Percentiles rank a stretch among this genome's conserved stretches.
Conservation (phyloP, 2,113 vertebrate genomes). For the Proterorhinus semilunaris region DNA sequence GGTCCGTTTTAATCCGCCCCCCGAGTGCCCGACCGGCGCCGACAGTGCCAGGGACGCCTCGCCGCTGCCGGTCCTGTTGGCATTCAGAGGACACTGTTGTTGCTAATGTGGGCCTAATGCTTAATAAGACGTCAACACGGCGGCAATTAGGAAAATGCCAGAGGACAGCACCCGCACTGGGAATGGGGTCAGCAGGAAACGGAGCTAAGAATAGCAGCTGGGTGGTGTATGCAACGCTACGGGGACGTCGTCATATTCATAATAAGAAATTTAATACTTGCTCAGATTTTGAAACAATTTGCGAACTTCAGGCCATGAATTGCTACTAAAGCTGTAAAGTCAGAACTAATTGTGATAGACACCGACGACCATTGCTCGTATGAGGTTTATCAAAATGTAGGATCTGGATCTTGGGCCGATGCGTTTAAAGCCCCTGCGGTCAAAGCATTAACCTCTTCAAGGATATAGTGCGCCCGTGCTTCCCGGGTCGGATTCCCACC, state of each 20-base stretch:
- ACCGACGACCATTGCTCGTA: too few species aligned
- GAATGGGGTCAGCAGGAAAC: not conserved
- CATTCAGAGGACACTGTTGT: constrained; percentile 17
- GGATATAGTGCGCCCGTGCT: too few species aligned
- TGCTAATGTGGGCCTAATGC: constrained; percentile 13
- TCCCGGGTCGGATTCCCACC: too few species aligned
- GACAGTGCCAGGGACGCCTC: constrained; percentile 29
- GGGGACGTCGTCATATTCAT: not conserved
- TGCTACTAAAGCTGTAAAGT: too few species aligned
- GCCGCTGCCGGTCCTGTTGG: constrained; percentile 32
- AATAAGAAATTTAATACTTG: too few species aligned
- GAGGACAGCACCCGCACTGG: not conserved
- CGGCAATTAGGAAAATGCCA: constrained; percentile 32
- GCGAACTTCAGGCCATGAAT: too few species aligned
- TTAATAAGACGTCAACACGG: constrained; percentile 21
- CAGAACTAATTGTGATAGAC: too few species aligned
- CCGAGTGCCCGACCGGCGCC: constrained; percentile 37
- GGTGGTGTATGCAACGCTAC: not conserved
- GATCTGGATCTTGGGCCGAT: too few species aligned
- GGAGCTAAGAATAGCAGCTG: not conserved
- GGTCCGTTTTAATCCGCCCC: constrained; percentile 45
- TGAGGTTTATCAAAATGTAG: too few species aligned
- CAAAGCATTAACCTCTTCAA: too few species aligned
- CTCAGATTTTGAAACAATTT: too few species aligned
- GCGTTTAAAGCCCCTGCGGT: too few species aligned